phyloP scores from a whole-genome alignment of 2,888 invertebrate genomes.

The Tipula vernalis region DNA sequence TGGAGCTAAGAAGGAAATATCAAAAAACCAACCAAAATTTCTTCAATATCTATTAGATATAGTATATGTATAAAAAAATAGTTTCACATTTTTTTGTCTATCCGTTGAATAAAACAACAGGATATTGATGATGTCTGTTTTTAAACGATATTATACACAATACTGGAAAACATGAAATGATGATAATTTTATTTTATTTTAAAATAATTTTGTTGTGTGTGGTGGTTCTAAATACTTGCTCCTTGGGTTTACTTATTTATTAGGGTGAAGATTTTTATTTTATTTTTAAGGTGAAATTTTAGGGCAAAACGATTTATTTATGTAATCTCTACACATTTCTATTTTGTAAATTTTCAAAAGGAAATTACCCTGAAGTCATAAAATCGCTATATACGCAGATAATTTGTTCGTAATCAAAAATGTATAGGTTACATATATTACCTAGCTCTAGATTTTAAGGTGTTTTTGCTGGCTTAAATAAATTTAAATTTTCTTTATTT shows the following conservation, averaged over 20 bases:
- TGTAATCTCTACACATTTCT: neutral
- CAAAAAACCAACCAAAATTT: neutral
- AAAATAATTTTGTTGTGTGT: neutral
- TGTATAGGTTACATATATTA: no score
- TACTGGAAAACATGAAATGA: neutral
- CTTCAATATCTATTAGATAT: neutral
- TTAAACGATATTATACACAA: neutral
- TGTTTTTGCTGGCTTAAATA: no score
- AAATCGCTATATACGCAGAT: no score
- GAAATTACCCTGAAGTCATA: no score
- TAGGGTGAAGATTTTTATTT: neutral
- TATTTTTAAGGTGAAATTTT: neutral
- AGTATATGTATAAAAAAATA: neutral
- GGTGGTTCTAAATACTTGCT: neutral
- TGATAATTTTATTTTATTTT: neutral
- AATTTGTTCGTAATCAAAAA: no score
- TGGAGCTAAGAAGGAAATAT: neutral
- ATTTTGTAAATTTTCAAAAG: no score
- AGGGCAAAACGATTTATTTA: neutral
- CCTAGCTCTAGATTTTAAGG: no score
- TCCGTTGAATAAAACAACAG: conserved; percentile 4
- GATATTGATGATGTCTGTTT: neutral
- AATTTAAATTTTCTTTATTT: no score
- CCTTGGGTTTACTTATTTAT: neutral
- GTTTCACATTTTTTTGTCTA: neutral